Conservation (phyloP, 1,140 invertebrate genomes). For the Drosophila ercepeae region DNA sequence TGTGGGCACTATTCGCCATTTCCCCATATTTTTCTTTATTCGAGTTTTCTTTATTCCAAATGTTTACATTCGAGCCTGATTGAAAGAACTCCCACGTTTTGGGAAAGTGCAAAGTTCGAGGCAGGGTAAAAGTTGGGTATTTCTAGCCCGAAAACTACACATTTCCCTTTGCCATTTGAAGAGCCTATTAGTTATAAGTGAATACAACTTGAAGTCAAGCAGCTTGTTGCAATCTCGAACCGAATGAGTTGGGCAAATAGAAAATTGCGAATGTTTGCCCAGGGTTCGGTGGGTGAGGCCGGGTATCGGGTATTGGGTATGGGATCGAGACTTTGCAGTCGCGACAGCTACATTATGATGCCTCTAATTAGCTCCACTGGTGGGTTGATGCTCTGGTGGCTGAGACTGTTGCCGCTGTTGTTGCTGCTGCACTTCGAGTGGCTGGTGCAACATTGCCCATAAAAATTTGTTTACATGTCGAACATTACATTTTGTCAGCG, state of each 20-base stretch:
- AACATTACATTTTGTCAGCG: conserved; percentile 48
- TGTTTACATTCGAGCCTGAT: conserved; percentile 49
- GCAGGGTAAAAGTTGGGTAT: conserved; percentile 40
- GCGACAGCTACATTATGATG: conserved; percentile 60
- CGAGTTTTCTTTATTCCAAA: conserved; percentile 22
- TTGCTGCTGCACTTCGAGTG: conserved; percentile 41
- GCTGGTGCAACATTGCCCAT: conserved; percentile 59
- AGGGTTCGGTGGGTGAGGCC: background rate
- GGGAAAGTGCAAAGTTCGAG: conserved; percentile 49
- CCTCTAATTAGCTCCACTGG: conserved; percentile 68
- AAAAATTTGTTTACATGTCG: conserved; percentile 73
- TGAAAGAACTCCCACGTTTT: conserved; percentile 9
- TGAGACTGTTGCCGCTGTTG: conserved; percentile 18
- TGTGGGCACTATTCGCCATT: conserved; percentile 19
- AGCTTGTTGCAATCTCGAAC: conserved; percentile 72
- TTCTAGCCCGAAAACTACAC: background rate
- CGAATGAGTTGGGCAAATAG: conserved; percentile 76
- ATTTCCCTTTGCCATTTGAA: conserved; percentile 4
- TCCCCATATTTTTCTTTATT: conserved; percentile 16
- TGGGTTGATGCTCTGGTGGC: conserved; percentile 22
- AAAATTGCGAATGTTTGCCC: conserved; percentile 71
- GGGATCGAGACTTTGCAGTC: background rate
- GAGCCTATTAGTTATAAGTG: conserved; percentile 66
- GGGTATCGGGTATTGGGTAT: no score
- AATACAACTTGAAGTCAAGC: conserved; percentile 50